A percentile compares a stretch with the other conserved stretches of the same genome.
Conservation (phyloP, 1,140 invertebrate species). For the Drosophila rhopaloa region DNA sequence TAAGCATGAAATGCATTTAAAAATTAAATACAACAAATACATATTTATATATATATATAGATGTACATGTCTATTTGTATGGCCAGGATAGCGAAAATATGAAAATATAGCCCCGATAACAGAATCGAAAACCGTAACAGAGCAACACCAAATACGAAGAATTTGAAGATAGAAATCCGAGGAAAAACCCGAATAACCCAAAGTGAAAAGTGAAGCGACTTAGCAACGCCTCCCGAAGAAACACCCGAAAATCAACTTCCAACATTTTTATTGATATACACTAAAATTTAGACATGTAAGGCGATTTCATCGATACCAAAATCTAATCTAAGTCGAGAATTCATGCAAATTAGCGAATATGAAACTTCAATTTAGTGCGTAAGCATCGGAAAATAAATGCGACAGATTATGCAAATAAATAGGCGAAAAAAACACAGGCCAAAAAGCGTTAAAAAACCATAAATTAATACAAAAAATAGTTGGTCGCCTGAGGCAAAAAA, state of each 20-base stretch:
- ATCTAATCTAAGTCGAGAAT: conserved; percentile 41
- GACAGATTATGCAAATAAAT: conserved; percentile 28
- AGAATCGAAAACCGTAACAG: conserved; percentile 15
- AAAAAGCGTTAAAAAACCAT: conserved; percentile 19
- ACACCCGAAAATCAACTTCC: conserved; percentile 57
- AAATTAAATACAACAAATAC: conserved; percentile 51
- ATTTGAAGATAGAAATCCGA: conserved; percentile 4
- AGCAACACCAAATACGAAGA: conserved; percentile 30
- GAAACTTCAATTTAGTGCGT: conserved; percentile 41
- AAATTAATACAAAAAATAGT: neutral
- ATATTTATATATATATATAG: conserved; percentile 33
- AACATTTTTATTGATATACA: conserved; percentile 65
- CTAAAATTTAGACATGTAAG: conserved; percentile 48
- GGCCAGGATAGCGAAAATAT: conserved; percentile 16
- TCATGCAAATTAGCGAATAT: conserved; percentile 43
- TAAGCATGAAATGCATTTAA: conserved; percentile 81
- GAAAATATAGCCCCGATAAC: conserved; percentile 8
- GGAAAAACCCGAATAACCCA: conserved; percentile 6
- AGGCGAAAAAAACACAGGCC: conserved; percentile 15
- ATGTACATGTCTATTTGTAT: conserved; percentile 34
- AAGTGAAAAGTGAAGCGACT: conserved; percentile 10
- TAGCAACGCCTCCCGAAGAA: conserved; percentile 20
- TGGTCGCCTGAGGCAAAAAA: conserved; percentile 26
- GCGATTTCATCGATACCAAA: conserved; percentile 49
- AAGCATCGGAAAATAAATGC: conserved; percentile 20